Percentiles rank a stretch among this genome's conserved stretches.
These are phyloP conservation scores for Ailuropoda melanoleuca DNA, from an alignment of 2,113 vertebrate species.

Conservation along the genomic window DNA sequence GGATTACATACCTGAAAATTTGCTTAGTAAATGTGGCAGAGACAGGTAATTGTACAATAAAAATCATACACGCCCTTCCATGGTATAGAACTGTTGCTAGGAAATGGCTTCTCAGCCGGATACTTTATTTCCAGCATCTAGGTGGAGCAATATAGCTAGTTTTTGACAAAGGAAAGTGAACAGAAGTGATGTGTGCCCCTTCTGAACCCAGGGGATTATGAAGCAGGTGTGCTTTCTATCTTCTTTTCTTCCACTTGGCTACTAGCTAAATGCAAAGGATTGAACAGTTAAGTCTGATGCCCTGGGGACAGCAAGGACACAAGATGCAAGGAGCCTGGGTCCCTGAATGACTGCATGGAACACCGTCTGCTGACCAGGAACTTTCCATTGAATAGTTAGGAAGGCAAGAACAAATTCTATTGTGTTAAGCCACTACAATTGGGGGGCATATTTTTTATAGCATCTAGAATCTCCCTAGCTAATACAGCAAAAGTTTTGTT, in stretches of 20 bases:
- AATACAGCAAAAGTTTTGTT: background rate
- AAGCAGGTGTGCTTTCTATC: background rate
- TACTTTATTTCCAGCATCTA: background rate
- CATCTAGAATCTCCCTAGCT: background rate
- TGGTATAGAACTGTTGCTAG: background rate
- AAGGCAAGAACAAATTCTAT: background rate
- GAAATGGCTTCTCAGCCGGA: background rate
- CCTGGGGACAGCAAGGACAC: background rate
- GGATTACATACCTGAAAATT: background rate
- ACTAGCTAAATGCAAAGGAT: background rate
- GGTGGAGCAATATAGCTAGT: background rate
- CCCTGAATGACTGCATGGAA: background rate
- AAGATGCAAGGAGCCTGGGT: background rate
- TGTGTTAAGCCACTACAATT: background rate
- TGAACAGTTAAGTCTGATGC: background rate
- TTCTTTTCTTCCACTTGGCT: background rate
- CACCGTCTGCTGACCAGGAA: background rate
- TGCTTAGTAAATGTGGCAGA: conserved; percentile 7
- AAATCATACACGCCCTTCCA: background rate
- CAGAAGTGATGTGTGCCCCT: background rate
- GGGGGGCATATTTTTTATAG: background rate
- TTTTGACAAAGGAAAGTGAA: background rate
- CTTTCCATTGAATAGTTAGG: background rate
- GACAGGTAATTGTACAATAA: background rate
- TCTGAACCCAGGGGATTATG: background rate